Conservation (phyloP, 35 echinoderm and acorn worm species). For the Acanthaster planci region DNA sequence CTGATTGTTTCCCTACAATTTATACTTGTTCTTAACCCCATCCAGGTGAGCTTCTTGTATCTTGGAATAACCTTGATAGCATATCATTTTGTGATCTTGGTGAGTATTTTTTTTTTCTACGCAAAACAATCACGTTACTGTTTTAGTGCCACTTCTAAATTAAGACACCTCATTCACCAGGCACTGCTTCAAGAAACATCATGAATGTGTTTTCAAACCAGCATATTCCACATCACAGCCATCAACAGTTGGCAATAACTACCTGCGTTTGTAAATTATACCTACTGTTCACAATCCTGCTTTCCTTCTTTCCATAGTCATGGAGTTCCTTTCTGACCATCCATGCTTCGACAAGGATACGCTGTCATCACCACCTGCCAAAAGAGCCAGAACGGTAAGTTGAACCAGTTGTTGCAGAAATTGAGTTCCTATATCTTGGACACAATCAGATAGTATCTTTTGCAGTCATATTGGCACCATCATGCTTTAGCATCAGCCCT, state of each 20-base stretch:
- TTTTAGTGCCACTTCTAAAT: not conserved
- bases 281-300: no score
- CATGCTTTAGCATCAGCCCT: no score
- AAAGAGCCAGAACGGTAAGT: conserved; percentile 82
- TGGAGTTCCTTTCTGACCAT: conserved; percentile 84
- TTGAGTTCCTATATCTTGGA: no score
- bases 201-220: no score
- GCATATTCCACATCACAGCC: no score
- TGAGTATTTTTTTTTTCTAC: conserved; percentile 27
- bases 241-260: no score
- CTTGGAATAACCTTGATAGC: conserved; percentile 85
- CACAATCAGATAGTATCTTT: no score
- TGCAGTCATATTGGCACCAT: no score
- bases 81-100: conserved; percentile 94
- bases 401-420: not conserved
- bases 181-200: no score
- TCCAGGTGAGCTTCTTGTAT: conserved; percentile 73
- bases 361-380: conserved; percentile 57
- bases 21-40: conserved; percentile 26
- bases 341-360: conserved; percentile 79
- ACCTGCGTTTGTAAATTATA: no score
- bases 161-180: not conserved
- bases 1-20: not conserved
- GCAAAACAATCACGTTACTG: not conserved
- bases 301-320: conserved; percentile 54